Percentiles rank a stretch among this genome's conserved stretches.
Evolutionary conservation across 2,888 invertebrate species (phyloP).

Genomic region (Sphaeridia pumilis): DNA sequence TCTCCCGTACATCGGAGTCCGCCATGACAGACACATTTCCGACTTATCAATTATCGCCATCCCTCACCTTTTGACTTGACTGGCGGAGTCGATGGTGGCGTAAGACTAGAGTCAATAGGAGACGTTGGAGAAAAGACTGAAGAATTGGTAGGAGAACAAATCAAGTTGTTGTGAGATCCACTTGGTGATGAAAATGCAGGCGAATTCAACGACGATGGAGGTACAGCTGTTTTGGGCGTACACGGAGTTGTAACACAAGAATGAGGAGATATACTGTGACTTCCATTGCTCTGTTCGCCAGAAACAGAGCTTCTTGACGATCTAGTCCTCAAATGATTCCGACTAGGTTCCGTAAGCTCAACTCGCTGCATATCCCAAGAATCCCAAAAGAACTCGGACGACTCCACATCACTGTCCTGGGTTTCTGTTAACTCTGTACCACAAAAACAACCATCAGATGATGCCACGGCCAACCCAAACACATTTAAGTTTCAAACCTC

Average conservation of each 20-base stretch:
- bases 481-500: slow-evolving; percentile 22
- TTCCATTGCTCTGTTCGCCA: slow-evolving; percentile 44
- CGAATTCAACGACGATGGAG: slow-evolving; percentile 31
- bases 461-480: too few species aligned
- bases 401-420: slow-evolving; percentile 9
- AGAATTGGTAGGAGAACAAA: slow-evolving; percentile 36
- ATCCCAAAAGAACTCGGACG: slow-evolving; percentile 65
- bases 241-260: slow-evolving; percentile 33
- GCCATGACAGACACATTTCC: too few species aligned
- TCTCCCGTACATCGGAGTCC: too few species aligned
- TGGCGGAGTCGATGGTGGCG: slow-evolving; percentile 47
- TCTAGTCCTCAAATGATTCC: slow-evolving; percentile 39
- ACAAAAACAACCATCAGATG: slow-evolving; percentile 1
- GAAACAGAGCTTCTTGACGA: slow-evolving; percentile 49
- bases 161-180: slow-evolving; percentile 31
- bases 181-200: slow-evolving; percentile 25
- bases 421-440: slow-evolving; percentile 11
- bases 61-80: slow-evolving; percentile 40
- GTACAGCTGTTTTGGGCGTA: slow-evolving; percentile 31
- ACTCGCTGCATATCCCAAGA: slow-evolving; percentile 67
- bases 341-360: slow-evolving; percentile 37
- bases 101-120: slow-evolving; percentile 43
- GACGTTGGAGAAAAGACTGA: slow-evolving; percentile 43
- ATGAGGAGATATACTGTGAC: slow-evolving; percentile 9
- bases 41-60: neutral